Conservation (phyloP, 2,888 invertebrate genomes). For the Dilophus febrilis region DNA sequence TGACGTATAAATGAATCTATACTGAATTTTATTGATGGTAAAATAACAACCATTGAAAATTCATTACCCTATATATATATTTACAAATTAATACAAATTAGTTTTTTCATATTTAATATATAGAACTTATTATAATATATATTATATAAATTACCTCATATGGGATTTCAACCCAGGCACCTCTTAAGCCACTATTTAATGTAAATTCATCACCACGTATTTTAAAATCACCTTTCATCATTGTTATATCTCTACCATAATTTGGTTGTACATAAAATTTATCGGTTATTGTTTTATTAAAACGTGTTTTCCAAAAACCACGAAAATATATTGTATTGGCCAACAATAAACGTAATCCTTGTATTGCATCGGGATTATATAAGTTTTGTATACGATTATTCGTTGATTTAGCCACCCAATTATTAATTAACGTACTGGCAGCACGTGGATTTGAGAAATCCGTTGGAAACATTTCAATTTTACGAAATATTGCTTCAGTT, state of each 20-base stretch:
- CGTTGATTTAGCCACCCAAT: slow-evolving; percentile 40
- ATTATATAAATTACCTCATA: slow-evolving; percentile 39
- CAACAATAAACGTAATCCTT: slow-evolving; percentile 8
- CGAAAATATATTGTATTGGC: slow-evolving; percentile 15
- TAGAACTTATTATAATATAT: not conserved
- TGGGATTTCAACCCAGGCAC: slow-evolving; percentile 46
- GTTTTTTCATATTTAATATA: too few species aligned
- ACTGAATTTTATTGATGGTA: slow-evolving; percentile 26
- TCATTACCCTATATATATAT: slow-evolving; percentile 28
- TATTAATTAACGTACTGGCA: slow-evolving; percentile 36
- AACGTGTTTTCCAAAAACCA: slow-evolving; percentile 14
- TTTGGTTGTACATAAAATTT: slow-evolving; percentile 39
- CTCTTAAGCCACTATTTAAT: slow-evolving; percentile 37
- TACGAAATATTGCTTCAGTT: slow-evolving; percentile 2
- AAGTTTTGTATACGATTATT: slow-evolving; percentile 37
- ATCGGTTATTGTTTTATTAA: slow-evolving; percentile 17
- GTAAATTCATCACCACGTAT: slow-evolving; percentile 31
- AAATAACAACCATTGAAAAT: slow-evolving; percentile 32
- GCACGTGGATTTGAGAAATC: slow-evolving; percentile 33
- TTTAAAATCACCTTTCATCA: slow-evolving; percentile 42
- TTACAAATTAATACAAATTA: not conserved
- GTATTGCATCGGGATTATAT: slow-evolving; percentile 29
- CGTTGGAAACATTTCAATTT: slow-evolving; percentile 27
- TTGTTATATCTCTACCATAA: slow-evolving; percentile 36
- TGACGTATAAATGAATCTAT: slow-evolving; percentile 21